Conservation (phyloP, 2,888 invertebrate species). For the Lucinisca nassula region DNA sequence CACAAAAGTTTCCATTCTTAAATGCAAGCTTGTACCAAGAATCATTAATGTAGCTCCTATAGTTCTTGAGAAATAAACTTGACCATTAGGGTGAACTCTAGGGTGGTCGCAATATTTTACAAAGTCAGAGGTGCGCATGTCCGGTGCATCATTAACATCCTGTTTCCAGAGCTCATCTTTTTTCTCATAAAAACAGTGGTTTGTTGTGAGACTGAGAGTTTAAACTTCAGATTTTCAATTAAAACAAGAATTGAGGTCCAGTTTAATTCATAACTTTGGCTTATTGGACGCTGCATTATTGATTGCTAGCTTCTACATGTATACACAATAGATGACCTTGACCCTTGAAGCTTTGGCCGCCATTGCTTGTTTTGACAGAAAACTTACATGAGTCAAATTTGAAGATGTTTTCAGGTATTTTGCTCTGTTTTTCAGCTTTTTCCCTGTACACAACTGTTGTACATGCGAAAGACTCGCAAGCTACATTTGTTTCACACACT, state of each 20-base stretch:
- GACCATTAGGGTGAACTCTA: too few relatives aligned
- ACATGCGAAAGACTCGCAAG: not conserved
- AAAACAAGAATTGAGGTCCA: not conserved
- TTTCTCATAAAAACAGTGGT: not conserved
- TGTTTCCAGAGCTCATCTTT: too few relatives aligned
- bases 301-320: not conserved
- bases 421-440: not conserved
- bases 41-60: too few relatives aligned
- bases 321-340: not conserved
- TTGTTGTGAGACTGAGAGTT: not conserved
- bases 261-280: not conserved
- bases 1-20: too few relatives aligned
- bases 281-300: not conserved
- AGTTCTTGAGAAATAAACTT: too few relatives aligned
- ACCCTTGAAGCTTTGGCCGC: not conserved
- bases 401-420: constrained; percentile 1
- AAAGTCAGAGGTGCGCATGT: too few relatives aligned
- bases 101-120: too few relatives aligned
- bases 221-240: not conserved
- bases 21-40: too few relatives aligned
- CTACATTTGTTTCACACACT: not conserved
- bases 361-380: not conserved
- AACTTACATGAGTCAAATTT: not conserved
- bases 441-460: constrained; percentile 6
- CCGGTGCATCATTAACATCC: too few relatives aligned